Evolutionary conservation across 2,797 vertebrate species (phyloP).

Genomic region (Coregonus suidteri): DNA sequence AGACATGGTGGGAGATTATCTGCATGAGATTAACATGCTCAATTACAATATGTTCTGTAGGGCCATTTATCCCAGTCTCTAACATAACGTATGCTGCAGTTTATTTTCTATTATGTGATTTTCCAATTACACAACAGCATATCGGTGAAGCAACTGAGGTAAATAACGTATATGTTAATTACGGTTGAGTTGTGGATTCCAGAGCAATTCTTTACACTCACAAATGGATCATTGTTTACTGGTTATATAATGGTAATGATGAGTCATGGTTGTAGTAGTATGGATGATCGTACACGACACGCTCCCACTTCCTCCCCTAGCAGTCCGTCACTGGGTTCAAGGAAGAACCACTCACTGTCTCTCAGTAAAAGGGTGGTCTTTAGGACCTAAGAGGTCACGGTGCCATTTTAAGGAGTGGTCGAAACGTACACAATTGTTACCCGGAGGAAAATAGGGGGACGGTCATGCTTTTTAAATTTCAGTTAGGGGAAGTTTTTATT

Average conservation of each 20-base stretch:
- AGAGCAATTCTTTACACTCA: neutral
- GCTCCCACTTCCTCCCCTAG: neutral
- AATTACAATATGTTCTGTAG: constrained; percentile 5
- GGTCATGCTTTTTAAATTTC: too few species aligned
- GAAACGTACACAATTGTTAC: too few species aligned
- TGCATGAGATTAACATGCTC: constrained; percentile 9
- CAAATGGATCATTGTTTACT: neutral
- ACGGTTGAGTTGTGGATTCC: neutral
- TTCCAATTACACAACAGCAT: constrained; percentile 1
- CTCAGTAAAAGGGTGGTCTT: too few species aligned
- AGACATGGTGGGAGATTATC: constrained; percentile 12
- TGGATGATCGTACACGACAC: neutral
- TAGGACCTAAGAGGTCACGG: too few species aligned
- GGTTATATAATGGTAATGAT: too few species aligned
- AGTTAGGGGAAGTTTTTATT: too few species aligned
- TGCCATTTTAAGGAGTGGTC: too few species aligned
- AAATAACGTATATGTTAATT: neutral
- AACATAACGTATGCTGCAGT: neutral
- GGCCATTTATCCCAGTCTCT: constrained; percentile 12
- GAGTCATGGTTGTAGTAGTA: neutral
- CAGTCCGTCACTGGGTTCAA: too few species aligned
- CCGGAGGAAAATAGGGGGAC: too few species aligned
- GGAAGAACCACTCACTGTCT: too few species aligned
- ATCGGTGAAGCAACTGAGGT: neutral
- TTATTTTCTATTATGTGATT: constrained; percentile 9